Evolutionary conservation across 2,113 vertebrate genomes (phyloP).

Genomic region (Anolis sagrei): DNA sequence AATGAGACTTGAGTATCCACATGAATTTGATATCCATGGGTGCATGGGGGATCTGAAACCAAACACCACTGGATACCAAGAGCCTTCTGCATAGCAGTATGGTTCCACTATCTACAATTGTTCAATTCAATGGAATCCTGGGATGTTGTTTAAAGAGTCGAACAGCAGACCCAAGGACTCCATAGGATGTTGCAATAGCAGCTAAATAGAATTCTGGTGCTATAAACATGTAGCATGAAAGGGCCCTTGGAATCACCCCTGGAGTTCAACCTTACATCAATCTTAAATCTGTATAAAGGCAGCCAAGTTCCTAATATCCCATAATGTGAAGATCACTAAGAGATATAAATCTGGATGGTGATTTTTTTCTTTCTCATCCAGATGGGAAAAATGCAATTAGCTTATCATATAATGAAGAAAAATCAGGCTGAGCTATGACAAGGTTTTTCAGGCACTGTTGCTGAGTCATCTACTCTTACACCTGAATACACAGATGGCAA

Average conservation of each 20-base stretch:
- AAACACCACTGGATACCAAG: too few relatives aligned
- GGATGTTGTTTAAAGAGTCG: too few relatives aligned
- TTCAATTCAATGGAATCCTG: too few relatives aligned
- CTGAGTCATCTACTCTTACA: conserved; percentile 35
- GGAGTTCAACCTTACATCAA: not conserved
- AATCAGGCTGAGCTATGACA: conserved; percentile 20
- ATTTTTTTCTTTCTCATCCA: conserved; percentile 8
- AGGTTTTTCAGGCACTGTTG: conserved; percentile 3
- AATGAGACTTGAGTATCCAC: too few relatives aligned
- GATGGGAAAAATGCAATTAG: conserved; percentile 25
- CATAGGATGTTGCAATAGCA: too few relatives aligned
- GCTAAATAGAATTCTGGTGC: too few relatives aligned
- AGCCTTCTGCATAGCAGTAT: too few relatives aligned
- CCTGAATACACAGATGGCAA: conserved; percentile 34
- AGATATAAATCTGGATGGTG: conserved; percentile 12
- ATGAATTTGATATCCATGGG: too few relatives aligned
- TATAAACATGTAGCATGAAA: too few relatives aligned
- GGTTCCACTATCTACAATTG: too few relatives aligned
- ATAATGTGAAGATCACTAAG: conserved; percentile 3
- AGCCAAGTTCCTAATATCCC: conserved; percentile 2
- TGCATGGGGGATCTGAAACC: too few relatives aligned
- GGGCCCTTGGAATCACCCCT: not conserved
- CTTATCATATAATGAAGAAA: conserved; percentile 26
- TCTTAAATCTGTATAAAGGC: not conserved
- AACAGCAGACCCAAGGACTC: too few relatives aligned